phyloP scores from a whole-genome alignment of 2,797 vertebrate species.

The Heteromormyrus szaboi region DNA sequence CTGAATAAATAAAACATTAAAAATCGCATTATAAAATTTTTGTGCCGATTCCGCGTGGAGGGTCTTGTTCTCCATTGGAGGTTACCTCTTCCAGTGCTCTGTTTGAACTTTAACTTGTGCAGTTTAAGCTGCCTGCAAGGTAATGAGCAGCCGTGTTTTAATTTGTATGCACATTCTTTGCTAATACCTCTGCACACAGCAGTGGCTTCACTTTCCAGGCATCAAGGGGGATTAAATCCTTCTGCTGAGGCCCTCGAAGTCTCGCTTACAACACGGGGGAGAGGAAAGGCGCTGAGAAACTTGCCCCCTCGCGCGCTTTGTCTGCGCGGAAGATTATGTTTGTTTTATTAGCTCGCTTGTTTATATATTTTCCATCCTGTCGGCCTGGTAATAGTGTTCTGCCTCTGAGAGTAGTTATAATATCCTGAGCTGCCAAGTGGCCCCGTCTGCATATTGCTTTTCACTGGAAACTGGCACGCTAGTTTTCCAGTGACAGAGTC shows the following conservation, averaged over 20 bases:
- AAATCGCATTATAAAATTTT: neutral
- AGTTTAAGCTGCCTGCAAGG: neutral
- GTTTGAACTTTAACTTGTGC: neutral
- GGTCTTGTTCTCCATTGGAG: neutral
- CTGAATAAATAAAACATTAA: neutral
- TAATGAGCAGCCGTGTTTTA: neutral
- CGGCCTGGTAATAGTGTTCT: neutral
- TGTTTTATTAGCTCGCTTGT: constrained; percentile 1
- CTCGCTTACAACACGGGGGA: neutral
- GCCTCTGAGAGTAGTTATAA: neutral
- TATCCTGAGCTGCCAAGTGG: neutral
- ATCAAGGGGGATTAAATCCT: constrained; percentile 1
- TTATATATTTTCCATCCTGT: constrained; percentile 1
- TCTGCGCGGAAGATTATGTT: neutral
- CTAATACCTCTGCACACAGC: neutral
- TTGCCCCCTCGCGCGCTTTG: neutral
- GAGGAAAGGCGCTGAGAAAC: neutral
- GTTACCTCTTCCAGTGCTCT: neutral
- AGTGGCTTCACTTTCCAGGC: neutral
- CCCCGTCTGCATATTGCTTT: neutral
- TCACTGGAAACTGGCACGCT: neutral
- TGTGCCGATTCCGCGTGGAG: neutral
- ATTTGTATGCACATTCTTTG: neutral
- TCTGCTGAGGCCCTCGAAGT: neutral
- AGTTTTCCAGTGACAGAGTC: neutral